Evolutionary conservation across 2,797 vertebrate genomes (phyloP).

Genomic region (Darevskia nairensis): DNA sequence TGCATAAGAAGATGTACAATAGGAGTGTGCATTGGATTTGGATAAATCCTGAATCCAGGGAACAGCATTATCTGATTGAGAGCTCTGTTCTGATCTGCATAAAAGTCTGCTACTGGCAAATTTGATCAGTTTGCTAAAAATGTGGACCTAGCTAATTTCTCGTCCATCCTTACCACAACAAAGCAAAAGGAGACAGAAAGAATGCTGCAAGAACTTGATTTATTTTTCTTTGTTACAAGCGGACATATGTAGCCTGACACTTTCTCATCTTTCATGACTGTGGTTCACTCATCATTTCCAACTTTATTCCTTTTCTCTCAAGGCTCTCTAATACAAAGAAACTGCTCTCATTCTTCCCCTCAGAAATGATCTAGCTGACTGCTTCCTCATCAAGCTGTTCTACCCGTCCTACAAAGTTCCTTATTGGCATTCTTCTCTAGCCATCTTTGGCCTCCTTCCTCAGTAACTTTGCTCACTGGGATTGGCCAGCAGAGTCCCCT

Average conservation of each 20-base stretch:
- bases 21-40: too few relatives aligned
- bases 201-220: background rate
- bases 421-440: background rate
- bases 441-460: background rate
- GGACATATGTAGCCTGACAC: background rate
- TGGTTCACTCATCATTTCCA: background rate
- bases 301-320: background rate
- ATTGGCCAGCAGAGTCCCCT: background rate
- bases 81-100: too few relatives aligned
- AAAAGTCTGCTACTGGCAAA: too few relatives aligned
- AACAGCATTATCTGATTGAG: too few relatives aligned
- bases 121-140: too few relatives aligned
- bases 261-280: background rate
- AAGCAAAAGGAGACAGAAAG: background rate
- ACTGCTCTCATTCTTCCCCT: background rate
- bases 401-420: background rate
- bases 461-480: background rate
- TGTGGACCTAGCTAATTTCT: background rate
- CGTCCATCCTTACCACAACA: background rate
- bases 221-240: background rate
- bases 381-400: background rate
- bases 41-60: too few relatives aligned
- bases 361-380: background rate
- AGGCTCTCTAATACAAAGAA: background rate
- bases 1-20: slow-evolving; percentile 34